These are phyloP conservation scores for Salminus brasiliensis DNA, from an alignment of 2,113 vertebrate genomes.

Conservation along the genomic window DNA sequence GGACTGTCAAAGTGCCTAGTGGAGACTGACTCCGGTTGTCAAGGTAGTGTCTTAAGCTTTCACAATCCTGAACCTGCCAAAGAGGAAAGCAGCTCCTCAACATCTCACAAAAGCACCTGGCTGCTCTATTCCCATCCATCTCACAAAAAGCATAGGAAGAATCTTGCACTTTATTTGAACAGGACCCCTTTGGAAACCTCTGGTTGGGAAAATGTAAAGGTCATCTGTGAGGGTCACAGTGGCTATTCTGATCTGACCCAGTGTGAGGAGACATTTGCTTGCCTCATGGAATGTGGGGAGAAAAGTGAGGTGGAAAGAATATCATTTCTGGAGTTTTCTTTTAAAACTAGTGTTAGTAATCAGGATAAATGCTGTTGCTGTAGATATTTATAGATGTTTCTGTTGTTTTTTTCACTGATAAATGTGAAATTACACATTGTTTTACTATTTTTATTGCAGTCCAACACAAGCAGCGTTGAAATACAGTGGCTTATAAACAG, in stretches of 20 bases:
- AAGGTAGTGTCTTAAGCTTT: constrained; percentile 82
- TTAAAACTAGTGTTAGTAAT: not conserved
- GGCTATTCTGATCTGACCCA: constrained; percentile 79
- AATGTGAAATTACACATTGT: too few relatives aligned
- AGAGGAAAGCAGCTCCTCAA: constrained; percentile 25
- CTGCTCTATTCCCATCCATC: constrained; percentile 80
- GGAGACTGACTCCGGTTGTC: constrained; percentile 74
- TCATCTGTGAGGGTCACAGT: constrained; percentile 68
- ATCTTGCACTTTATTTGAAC: constrained; percentile 79
- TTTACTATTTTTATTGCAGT: too few relatives aligned
- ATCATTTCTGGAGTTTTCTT: not conserved
- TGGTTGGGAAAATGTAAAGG: constrained; percentile 66
- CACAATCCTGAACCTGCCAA: constrained; percentile 34
- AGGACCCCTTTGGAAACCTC: constrained; percentile 47
- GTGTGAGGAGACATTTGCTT: constrained; percentile 67
- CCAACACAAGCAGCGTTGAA: too few relatives aligned
- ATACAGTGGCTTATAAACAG: too few relatives aligned
- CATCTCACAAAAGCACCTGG: constrained; percentile 45
- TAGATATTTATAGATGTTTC: too few relatives aligned
- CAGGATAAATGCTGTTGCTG: not conserved
- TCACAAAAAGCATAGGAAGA: constrained; percentile 44
- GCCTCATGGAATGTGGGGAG: constrained; percentile 77
- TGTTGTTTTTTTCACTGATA: too few relatives aligned
- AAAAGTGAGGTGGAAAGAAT: constrained; percentile 16
- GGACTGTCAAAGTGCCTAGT: constrained; percentile 51